Evolutionary conservation across 2,888 invertebrate species (phyloP), one percentile per base, ranked within the genome.

Genomic region (Drosophila mimica): DNA sequence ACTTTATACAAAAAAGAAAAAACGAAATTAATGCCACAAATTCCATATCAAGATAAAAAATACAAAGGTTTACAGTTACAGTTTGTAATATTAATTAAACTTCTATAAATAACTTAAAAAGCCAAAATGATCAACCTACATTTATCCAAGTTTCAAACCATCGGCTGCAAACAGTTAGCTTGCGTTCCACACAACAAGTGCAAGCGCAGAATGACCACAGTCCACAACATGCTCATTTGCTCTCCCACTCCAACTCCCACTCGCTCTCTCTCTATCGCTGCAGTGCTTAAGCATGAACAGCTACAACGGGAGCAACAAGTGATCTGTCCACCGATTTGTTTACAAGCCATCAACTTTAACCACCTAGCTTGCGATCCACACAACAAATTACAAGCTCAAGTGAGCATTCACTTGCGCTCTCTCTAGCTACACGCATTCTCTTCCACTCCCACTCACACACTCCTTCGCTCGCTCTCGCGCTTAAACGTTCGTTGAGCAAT

Each of bases 181-280:
- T 85, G 17, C 56, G 61, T 46, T 88, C 89, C 89, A 83, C 77
- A 49, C 25, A 53, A 54, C 82, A 74, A 85, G 74, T 71, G 60
- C 28, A 28, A 15, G 38, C n/a, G 9, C 51, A 20, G 59, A 34
- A 66, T 88, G 73, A 79, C 78, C 83, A 54, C 54, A 66, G 58
- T 78, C 78, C 81, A 83, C 69, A 33, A 53, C 33, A 64, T 54
- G 25, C 43, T 33, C 67, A 20, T 3, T 6, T 53, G 17, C 15
- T 5, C 53, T 33, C 56, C 34, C 53, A 7, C 49, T 20, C 48
- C 38, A 53, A 5, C 25, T 38, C 31, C 15, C 53, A 9, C 40
- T 9, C 5, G 5, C 25, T 46, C 43, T n/a, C 36, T 46, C 56
- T 34, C 34, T 25, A n/a, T n/a, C 20, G 8, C 30, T 28, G 34